These are phyloP conservation scores for Phanerotoma sp. DNA, from an alignment of 2,888 invertebrate genomes.

Conservation along the genomic window DNA sequence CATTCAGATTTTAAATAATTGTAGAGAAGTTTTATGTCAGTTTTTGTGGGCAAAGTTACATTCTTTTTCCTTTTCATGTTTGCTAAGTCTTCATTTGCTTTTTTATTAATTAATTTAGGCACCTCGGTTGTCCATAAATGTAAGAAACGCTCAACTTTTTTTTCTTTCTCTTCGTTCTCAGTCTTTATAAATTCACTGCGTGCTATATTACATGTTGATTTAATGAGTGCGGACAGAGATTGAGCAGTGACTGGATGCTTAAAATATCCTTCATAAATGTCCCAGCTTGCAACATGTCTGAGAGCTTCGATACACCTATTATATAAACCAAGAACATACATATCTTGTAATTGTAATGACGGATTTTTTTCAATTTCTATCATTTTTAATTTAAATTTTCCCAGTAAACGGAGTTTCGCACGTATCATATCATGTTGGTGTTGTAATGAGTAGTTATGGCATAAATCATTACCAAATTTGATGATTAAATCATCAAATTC, in stretches of 20 bases:
- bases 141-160: neutral
- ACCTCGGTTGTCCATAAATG: conserved; percentile 10
- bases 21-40: conserved; percentile 8
- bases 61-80: conserved; percentile 4
- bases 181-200: conserved; percentile 14
- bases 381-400: conserved; percentile 12
- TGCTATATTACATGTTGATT: neutral
- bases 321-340: too few relatives aligned
- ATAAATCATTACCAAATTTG: conserved; percentile 28
- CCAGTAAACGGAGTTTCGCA: conserved; percentile 20
- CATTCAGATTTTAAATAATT: conserved; percentile 7
- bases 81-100: neutral
- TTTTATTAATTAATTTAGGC: conserved; percentile 16
- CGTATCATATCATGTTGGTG: conserved; percentile 31
- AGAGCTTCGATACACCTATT: too few relatives aligned
- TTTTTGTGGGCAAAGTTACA: conserved; percentile 1
- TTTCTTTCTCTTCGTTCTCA: conserved; percentile 1
- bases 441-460: conserved; percentile 22
- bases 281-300: too few relatives aligned
- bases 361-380: conserved; percentile 16
- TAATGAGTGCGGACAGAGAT: conserved; percentile 8
- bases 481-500: conserved; percentile 32
- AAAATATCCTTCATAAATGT: too few relatives aligned
- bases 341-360: conserved; percentile 17
- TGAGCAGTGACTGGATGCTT: conserved; percentile 17